Base-by-base conservation (phyloP, 1,140 invertebrate species). In the Drosophila sp. region DNA sequence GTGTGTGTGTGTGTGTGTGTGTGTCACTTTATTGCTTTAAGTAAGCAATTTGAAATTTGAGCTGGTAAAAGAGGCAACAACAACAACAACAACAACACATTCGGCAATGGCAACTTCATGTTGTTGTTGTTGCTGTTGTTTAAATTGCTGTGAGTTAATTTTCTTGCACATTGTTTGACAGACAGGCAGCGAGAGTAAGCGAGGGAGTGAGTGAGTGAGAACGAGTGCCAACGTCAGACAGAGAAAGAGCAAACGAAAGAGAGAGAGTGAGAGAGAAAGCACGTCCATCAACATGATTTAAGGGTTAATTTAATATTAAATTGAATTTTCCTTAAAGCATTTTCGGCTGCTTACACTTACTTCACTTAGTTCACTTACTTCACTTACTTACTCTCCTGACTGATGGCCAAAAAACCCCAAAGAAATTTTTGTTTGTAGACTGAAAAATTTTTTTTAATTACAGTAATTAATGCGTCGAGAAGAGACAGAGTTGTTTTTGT, bases 21-120 rank as follows among this genome's bases (percentile, higher is more conserved):
- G 73, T 55, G 47, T 70, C 64, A 80, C 81, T 85, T 80, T 85
- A 80, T 85, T 80, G 79, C 82, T 82, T 86, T 86, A 85, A 85
- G 82, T 86, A 85, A 85, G 82, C 82, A 85, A 85, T 85, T 85
- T 85, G 82, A 86, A 85, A 85, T 86, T 85, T 86, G 82, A 85
- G 82, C 82, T 70, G 41, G 62, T 44, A 55, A 70, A 71, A 68
- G 44, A 58, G 60, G 27, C 70, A 68, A 70, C 66, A 72, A 65
- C 41, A 63, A 50, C 44, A 50, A 50, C 4, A 47, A 47, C 41
- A 44, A 23, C 41, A 78, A 61, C 44, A 60, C 30, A 54, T 32
- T 6, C 27, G 57, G 25, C 32, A 56, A 57, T 47, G 61, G 61
- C 63, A 76, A 67, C 72, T 71, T 63, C 32, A 63, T 65, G 41